Percentiles rank a stretch among this genome's conserved stretches.
These are phyloP conservation scores for Anoplolepis gracilipes DNA, from an alignment of 1,140 invertebrate genomes.

Conservation along the genomic window DNA sequence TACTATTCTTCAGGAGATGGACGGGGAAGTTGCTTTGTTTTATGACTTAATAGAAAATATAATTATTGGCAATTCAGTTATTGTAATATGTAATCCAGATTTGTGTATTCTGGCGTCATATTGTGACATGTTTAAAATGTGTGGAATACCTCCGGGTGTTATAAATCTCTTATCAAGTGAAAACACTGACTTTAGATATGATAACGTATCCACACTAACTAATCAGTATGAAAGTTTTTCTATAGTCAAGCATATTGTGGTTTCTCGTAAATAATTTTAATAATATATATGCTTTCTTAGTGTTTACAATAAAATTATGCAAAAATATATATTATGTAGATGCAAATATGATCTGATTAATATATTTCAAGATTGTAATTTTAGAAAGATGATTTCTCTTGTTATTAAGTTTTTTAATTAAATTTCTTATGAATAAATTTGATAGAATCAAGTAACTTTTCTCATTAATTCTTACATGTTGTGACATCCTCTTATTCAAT, in stretches of 20 bases:
- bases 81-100: background rate
- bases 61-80: constrained; percentile 13
- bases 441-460: too few species aligned
- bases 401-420: background rate
- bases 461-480: too few species aligned
- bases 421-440: too few species aligned
- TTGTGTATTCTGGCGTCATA: background rate
- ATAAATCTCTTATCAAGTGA: background rate
- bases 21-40: background rate
- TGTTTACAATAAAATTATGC: too few species aligned
- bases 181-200: too few species aligned
- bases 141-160: background rate
- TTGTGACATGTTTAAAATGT: constrained; percentile 4
- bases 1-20: background rate
- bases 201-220: background rate
- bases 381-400: background rate
- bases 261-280: too few species aligned
- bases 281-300: too few species aligned
- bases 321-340: too few species aligned
- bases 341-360: too few species aligned
- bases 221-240: background rate
- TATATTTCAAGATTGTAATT: too few species aligned
- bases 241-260: background rate
- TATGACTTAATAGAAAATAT: background rate
- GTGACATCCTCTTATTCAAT: background rate